Evolutionary conservation across 2,888 invertebrate genomes (phyloP).

Genomic region (Xestia ashworthii): DNA sequence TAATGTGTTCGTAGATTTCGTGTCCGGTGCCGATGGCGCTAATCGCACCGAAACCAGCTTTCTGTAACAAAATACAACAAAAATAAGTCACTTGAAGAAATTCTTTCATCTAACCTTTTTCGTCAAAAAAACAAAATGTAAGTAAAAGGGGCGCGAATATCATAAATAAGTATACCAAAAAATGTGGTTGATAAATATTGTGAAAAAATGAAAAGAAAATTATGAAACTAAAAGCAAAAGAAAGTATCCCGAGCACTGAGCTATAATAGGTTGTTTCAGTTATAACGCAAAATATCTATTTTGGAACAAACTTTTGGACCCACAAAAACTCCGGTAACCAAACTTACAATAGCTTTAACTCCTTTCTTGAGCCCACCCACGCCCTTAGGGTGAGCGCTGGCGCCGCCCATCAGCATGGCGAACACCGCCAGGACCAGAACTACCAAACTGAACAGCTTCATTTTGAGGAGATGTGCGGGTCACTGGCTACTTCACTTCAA

Average conservation of each 20-base stretch:
- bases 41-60: constrained; percentile 64
- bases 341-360: constrained; percentile 64
- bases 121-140: not conserved
- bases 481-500: constrained; percentile 15
- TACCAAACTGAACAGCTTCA: constrained; percentile 66
- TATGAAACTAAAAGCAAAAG: not conserved
- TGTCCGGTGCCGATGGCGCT: constrained; percentile 68
- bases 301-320: not conserved
- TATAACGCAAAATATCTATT: not conserved
- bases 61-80: constrained; percentile 59
- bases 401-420: constrained; percentile 62
- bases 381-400: constrained; percentile 63
- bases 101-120: not conserved
- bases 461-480: constrained; percentile 47
- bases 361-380: constrained; percentile 58
- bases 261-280: not conserved
- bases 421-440: constrained; percentile 64
- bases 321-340: not conserved
- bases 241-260: not conserved
- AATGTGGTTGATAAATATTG: not conserved
- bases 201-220: not conserved
- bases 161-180: not conserved
- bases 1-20: constrained; percentile 64
- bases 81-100: not conserved
- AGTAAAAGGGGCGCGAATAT: not conserved